Conservation (phyloP, 2,113 vertebrate genomes). For the Mus spicilegus region DNA sequence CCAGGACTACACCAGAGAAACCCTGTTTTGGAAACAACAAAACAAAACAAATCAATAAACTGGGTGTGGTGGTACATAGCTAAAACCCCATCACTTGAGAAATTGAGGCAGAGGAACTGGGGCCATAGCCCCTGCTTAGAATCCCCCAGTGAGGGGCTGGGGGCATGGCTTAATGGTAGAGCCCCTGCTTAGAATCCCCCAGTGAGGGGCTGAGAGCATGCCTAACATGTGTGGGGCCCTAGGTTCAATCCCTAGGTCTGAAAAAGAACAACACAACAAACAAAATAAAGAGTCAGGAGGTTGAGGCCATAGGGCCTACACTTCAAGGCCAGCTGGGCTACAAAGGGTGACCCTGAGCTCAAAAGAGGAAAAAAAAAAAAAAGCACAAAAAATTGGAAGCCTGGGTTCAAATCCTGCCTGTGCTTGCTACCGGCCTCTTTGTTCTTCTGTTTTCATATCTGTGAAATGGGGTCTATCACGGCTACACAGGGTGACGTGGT, state of each 20-base stretch:
- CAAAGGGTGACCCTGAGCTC: background rate
- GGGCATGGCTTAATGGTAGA: background rate
- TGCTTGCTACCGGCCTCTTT: background rate
- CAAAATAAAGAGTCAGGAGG: background rate
- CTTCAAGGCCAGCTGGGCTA: background rate
- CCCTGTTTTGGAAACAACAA: background rate
- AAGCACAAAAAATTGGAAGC: background rate
- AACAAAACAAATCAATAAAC: background rate
- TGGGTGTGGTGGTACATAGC: background rate
- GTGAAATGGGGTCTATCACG: background rate
- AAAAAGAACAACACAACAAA: background rate
- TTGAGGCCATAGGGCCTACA: background rate
- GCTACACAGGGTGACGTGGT: background rate
- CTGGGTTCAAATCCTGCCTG: background rate
- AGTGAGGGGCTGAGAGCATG: background rate
- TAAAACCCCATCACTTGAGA: background rate
- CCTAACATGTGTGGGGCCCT: background rate
- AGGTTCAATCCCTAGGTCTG: background rate
- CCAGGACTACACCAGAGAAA: background rate
- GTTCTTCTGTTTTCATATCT: background rate
- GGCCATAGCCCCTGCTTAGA: background rate
- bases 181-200: background rate
- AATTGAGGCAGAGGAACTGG: background rate
- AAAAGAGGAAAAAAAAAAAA: background rate
- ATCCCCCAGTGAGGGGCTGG: no score